Conservation (phyloP, 2,888 invertebrate species). For the Euplexia lucipara region DNA sequence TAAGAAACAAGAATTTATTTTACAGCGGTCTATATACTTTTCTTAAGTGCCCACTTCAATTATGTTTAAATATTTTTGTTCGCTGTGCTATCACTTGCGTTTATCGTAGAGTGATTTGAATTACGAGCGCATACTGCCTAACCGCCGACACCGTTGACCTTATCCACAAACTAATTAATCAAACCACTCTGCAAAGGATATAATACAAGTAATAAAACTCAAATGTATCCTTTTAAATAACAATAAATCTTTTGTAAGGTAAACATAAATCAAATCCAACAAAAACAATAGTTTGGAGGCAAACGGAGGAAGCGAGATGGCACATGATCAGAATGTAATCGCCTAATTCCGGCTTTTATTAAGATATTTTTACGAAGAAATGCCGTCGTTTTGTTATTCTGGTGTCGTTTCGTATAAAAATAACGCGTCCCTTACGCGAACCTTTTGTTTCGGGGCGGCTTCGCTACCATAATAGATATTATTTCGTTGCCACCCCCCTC, state of each 20-base stretch:
- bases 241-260: slow-evolving; percentile 79
- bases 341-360: slow-evolving; percentile 85
- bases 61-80: slow-evolving; percentile 52
- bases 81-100: slow-evolving; percentile 41
- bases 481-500: slow-evolving; percentile 83
- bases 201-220: slow-evolving; percentile 68
- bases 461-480: slow-evolving; percentile 80
- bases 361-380: slow-evolving; percentile 88
- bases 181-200: slow-evolving; percentile 50
- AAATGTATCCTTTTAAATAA: slow-evolving; percentile 80
- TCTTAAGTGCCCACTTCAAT: slow-evolving; percentile 39
- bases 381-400: slow-evolving; percentile 85
- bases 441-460: slow-evolving; percentile 85
- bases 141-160: slow-evolving; percentile 34
- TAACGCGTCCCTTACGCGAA: slow-evolving; percentile 87
- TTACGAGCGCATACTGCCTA: slow-evolving; percentile 41
- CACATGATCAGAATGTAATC: slow-evolving; percentile 88
- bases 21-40: slow-evolving; percentile 60
- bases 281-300: slow-evolving; percentile 78
- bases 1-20: slow-evolving; percentile 80
- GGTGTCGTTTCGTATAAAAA: slow-evolving; percentile 86
- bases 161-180: slow-evolving; percentile 59
- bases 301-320: slow-evolving; percentile 83
- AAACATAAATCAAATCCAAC: slow-evolving; percentile 82
- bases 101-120: slow-evolving; percentile 40